These are phyloP conservation scores for Pipa parva DNA, from an alignment of 2,113 vertebrate genomes.

Conservation along the genomic window DNA sequence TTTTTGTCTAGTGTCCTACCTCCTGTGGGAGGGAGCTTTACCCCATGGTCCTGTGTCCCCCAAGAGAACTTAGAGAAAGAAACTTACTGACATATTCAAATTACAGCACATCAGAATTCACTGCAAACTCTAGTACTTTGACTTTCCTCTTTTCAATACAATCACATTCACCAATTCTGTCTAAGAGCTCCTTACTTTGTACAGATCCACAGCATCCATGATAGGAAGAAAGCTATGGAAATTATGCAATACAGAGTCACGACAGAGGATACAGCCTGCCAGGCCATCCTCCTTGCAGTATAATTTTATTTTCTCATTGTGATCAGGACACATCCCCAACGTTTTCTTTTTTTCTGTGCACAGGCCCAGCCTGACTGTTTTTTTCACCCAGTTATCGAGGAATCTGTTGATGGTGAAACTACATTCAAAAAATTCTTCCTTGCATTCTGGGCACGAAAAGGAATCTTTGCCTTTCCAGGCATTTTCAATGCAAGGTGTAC, in stretches of 20 bases:
- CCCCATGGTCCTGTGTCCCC: too few relatives aligned
- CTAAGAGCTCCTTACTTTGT: slow-evolving; percentile 1
- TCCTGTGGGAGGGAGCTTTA: too few relatives aligned
- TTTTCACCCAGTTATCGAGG: slow-evolving; percentile 49
- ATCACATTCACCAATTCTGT: background rate
- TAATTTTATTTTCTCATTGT: slow-evolving; percentile 51
- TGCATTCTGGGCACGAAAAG: slow-evolving; percentile 74
- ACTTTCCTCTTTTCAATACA: too few relatives aligned
- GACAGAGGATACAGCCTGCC: slow-evolving; percentile 51
- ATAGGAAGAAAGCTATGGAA: slow-evolving; percentile 44
- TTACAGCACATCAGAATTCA: too few relatives aligned
- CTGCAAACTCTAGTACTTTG: background rate
- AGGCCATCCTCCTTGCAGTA: slow-evolving; percentile 50
- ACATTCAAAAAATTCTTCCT: slow-evolving; percentile 60
- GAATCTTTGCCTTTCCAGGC: slow-evolving; percentile 4
- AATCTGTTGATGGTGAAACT: slow-evolving; percentile 68
- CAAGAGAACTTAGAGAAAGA: too few relatives aligned
- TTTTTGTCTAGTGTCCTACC: too few relatives aligned
- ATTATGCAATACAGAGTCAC: slow-evolving; percentile 47
- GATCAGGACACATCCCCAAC: slow-evolving; percentile 40
- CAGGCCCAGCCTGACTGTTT: slow-evolving; percentile 32
- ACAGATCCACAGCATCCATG: slow-evolving; percentile 33
- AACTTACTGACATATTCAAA: too few relatives aligned
- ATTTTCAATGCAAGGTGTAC: slow-evolving; percentile 49
- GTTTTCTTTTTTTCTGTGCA: slow-evolving; percentile 44